These are phyloP conservation scores for Petrosia ficiformis DNA, from an alignment of 37 sponge, comb jelly and placozoan species.

Conservation along the genomic window DNA sequence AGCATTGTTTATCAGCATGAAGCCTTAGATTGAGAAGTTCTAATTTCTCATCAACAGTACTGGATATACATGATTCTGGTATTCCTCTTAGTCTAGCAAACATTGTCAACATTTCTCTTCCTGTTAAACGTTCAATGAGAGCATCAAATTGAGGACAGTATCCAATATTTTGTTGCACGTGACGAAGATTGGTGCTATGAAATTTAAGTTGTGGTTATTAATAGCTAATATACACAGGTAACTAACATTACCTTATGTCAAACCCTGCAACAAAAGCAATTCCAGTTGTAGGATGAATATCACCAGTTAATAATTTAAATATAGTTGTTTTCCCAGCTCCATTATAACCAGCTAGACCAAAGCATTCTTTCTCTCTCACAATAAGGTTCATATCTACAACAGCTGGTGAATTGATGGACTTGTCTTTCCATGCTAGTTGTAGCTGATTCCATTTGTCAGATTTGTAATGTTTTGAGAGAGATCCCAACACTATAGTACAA, in stretches of 20 bases:
- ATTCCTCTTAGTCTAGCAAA: conserved; percentile 84
- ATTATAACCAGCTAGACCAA: conserved; percentile 91
- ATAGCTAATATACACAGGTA: background rate
- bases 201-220: too few relatives aligned
- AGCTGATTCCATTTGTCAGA: background rate
- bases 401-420: background rate
- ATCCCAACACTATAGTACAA: background rate
- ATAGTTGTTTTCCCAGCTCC: conserved; percentile 86
- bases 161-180: conserved; percentile 69
- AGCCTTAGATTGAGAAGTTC: conserved; percentile 57
- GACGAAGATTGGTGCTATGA: background rate
- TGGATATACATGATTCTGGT: conserved; percentile 37
- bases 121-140: conserved; percentile 58
- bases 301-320: conserved; percentile 87
- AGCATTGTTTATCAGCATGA: conserved; percentile 78
- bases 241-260: conserved; percentile 34
- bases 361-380: conserved; percentile 52
- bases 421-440: background rate
- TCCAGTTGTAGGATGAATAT: conserved; percentile 53
- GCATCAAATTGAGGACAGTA: conserved; percentile 89
- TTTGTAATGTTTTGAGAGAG: background rate
- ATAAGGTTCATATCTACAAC: background rate
- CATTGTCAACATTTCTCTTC: conserved; percentile 72
- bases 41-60: conserved; percentile 49
- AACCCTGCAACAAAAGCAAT: conserved; percentile 75